Evolutionary conservation across 64 coral and sea anemone species (phyloP), one percentile per base, ranked within the genome.

Genomic region (Stichodactyla mertensii): DNA sequence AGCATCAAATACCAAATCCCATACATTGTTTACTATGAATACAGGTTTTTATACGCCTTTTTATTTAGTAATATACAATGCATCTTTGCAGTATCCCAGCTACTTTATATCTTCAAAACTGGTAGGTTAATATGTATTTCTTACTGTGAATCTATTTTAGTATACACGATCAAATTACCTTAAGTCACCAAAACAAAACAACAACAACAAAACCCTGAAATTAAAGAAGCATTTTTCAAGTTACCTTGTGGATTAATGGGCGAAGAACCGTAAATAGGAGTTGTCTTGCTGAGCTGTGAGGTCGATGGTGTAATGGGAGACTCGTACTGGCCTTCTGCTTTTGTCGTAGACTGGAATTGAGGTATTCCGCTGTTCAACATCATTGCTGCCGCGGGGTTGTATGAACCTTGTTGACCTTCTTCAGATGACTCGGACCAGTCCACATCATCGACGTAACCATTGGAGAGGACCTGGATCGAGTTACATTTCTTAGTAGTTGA

Each of bases 391-490:
- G 85, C 79, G 11, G 91, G 69, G 71, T 70, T 77, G 61, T 88
- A 89, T 3, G 77, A 60, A 0, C 79, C 89, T 18, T 92, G 77
- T 19, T 87, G 78, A 88, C 58, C 84, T 57, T 92, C 94, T 19
- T 92, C 90, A 23, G 94, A 92, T 16, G 87, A 93, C 86, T 96
- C 94, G 18, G 94, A 96, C 94, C 94, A 96, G 77, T 96, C 94
- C 53, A 89, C 94, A 10, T 87, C 91, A 67, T 96, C 91, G 6
- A 16, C 69, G 16, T 84, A 85, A 16, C 94, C 94, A 81, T 96
- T 96, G 1, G 84, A 16, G 54, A 96, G 53, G 5, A 57, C 66
- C 94, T 74, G 69, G 69, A 74, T 74, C 69, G 8, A 7, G 24
- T 11, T 27, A n/a, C n/a, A 74, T 0, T 45, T 45, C 36, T 45